Conservation (phyloP, 2,113 vertebrate species). For the Nicator chloris region DNA sequence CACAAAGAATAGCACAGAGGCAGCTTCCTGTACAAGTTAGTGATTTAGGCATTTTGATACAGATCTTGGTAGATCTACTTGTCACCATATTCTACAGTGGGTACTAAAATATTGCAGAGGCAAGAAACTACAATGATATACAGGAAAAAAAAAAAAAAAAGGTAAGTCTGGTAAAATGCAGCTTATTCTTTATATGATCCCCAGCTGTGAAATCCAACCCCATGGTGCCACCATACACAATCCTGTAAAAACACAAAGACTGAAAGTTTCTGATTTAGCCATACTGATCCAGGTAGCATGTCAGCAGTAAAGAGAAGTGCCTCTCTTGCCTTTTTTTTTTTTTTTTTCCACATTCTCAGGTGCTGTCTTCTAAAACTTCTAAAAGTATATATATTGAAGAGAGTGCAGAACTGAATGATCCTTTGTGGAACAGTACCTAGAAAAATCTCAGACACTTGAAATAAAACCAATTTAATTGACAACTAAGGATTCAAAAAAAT, state of each 20-base stretch:
- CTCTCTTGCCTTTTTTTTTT: background rate
- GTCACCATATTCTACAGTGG: background rate
- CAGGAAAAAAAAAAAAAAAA: fast-evolving
- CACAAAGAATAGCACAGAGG: background rate
- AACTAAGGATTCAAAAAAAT: background rate
- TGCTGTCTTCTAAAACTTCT: background rate
- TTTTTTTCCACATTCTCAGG: background rate
- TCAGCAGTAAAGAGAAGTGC: background rate
- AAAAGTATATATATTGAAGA: background rate
- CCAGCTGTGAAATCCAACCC: constrained; percentile 7
- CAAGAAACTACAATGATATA: background rate
- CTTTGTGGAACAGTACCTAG: background rate
- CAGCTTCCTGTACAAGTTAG: background rate
- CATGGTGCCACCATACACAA: background rate
- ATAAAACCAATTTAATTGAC: background rate
- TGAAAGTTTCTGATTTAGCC: constrained; percentile 16
- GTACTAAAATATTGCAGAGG: background rate
- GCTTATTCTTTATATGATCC: background rate
- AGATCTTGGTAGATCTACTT: background rate
- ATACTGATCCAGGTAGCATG: background rate
- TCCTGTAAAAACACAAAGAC: constrained; percentile 2
- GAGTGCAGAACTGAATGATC: background rate
- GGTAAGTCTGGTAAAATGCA: background rate
- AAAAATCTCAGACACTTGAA: background rate
- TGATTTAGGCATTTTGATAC: background rate